Conservation (phyloP, 2,888 invertebrate genomes). For the Nomada fucata region DNA sequence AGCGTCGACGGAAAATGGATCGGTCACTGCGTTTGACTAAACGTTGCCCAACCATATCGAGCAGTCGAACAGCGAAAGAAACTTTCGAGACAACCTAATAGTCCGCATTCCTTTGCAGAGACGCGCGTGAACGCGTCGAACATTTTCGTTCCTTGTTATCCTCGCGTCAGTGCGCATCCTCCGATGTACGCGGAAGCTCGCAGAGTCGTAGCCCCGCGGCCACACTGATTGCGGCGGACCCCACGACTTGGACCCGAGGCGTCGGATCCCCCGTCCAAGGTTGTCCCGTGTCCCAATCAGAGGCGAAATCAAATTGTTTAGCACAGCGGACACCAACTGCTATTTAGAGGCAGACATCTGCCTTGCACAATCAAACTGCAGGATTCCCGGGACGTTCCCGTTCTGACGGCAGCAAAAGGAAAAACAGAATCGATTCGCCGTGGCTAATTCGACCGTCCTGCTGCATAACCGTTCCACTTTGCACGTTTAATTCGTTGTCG, state of each 20-base stretch:
- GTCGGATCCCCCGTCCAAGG: conserved; percentile 68
- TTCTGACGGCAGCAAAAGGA: conserved; percentile 11
- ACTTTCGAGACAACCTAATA: no score
- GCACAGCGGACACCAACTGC: conserved; percentile 82
- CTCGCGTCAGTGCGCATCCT: conserved; percentile 40
- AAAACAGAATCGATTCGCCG: conserved; percentile 3
- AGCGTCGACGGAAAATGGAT: no score
- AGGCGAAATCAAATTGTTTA: conserved; percentile 83
- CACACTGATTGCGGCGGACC: conserved; percentile 82
- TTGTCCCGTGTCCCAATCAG: conserved; percentile 79
- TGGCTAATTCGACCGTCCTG: no score
- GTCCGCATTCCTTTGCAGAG: no score
- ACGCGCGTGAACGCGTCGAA: no score
- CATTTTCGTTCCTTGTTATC: conserved; percentile 15
- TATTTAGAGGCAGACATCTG: conserved; percentile 82
- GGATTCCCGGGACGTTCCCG: conserved; percentile 28
- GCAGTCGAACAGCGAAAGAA: no score
- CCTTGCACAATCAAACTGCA: conserved; percentile 45
- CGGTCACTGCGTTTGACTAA: no score
- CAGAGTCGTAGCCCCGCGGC: conserved; percentile 78
- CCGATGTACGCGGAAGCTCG: conserved; percentile 64
- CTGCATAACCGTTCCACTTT: no score
- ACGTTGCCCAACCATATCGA: no score
- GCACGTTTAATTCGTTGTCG: no score
- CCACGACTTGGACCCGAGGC: conserved; percentile 71